Evolutionary conservation across 2,888 invertebrate species (phyloP), one percentile per base, ranked within the genome.

Genomic region (Dolomedes plantarius): DNA sequence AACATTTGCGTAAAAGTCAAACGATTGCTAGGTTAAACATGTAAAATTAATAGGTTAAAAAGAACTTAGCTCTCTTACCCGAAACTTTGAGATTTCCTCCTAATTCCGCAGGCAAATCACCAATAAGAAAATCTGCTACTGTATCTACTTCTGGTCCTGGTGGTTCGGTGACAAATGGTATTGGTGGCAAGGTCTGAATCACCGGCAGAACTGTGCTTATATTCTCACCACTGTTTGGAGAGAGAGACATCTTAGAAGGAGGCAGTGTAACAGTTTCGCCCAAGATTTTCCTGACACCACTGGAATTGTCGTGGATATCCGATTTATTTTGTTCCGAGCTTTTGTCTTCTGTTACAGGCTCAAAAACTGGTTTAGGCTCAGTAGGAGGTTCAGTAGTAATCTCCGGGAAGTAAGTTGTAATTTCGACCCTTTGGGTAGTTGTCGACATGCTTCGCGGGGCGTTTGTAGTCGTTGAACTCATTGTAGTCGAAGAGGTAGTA

Each of bases 51-150:
- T n/a, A n/a, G n/a, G n/a, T n/a, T n/a, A n/a, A n/a, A n/a, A n/a
- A n/a, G n/a, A n/a, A n/a, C n/a, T n/a, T n/a, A n/a, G n/a, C n/a
- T n/a, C n/a, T n/a, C n/a, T 69, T 83, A 89, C 89, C 87, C 56
- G 89, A 89, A 27, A 89, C 87, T 77, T 85, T 83, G 11, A 89
- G 76, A 32, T 83, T 73, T 41, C 88, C 89, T 69, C 88, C 78
- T 16, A 86, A 50, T 9, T 86, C 86, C 5, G 86, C 73, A 2
- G 79, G 68, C 19, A 74, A 28, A 5, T 69, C 79, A 27, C 56
- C 56, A 1, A 75, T 0, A 32, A 72, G 76, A n/a, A 69, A 32
- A n/a, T 71, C 31, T 1, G 32, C 31, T 16, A 76, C 29, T 0
- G 80, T 86, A 0, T 64, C 86, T 0, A 71, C 7, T 19, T 68